Evolutionary conservation across 2,888 invertebrate genomes (phyloP).

Genomic region (Eristalinus aeneus): DNA sequence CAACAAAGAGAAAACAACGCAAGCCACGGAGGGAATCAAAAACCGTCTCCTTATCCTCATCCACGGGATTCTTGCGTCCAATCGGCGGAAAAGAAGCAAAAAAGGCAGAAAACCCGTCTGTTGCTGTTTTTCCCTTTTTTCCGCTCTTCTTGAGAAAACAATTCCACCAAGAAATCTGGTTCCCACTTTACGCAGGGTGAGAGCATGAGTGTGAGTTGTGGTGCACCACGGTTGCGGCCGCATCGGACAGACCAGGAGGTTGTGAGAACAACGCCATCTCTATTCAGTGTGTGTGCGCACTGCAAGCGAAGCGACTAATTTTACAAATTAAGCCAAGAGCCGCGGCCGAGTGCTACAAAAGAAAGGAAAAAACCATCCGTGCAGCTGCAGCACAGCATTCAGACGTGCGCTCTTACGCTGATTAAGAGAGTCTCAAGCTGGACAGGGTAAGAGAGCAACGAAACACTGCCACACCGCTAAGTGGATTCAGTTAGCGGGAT

Average conservation of each 20-base stretch:
- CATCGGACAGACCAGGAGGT: slow-evolving; percentile 1
- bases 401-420: slow-evolving; percentile 49
- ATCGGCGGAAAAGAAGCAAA: slow-evolving; percentile 49
- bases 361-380: slow-evolving; percentile 1
- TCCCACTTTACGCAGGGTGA: slow-evolving; percentile 21
- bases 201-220: slow-evolving; percentile 45
- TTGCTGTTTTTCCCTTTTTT: slow-evolving; percentile 3
- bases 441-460: slow-evolving; percentile 10
- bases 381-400: slow-evolving; percentile 25
- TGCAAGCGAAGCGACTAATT: slow-evolving; percentile 70
- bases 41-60: slow-evolving; percentile 51
- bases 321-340: slow-evolving; percentile 69
- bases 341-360: slow-evolving; percentile 32
- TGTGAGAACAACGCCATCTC: slow-evolving; percentile 58
- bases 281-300: slow-evolving; percentile 59
- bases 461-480: slow-evolving; percentile 55
- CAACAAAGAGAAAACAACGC: slow-evolving; percentile 60
- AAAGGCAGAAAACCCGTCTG: slow-evolving; percentile 38
- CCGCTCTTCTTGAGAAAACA: slow-evolving; percentile 29
- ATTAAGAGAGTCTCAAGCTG: slow-evolving; percentile 52
- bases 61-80: slow-evolving; percentile 26
- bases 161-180: slow-evolving; percentile 68
- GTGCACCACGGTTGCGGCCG: slow-evolving; percentile 34
- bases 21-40: slow-evolving; percentile 51
- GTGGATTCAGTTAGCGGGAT: slow-evolving; percentile 69